phyloP scores from a whole-genome alignment of 2,113 vertebrate genomes.

The Chaetodon auriga region DNA sequence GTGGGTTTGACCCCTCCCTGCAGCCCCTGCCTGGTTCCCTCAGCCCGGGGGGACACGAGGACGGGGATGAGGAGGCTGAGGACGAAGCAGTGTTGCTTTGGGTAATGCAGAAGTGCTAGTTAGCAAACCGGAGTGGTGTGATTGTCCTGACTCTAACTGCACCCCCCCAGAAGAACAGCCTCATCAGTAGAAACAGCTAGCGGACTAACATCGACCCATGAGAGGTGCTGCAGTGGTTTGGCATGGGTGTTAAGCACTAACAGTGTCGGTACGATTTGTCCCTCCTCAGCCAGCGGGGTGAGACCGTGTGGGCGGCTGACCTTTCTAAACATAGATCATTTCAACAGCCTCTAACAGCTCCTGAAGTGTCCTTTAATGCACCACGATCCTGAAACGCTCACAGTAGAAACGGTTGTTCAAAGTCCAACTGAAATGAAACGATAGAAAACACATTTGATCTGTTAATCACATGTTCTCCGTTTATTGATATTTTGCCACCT shows the following conservation, averaged over 20 bases:
- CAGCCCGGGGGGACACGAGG: conserved; percentile 50
- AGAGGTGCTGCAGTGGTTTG: neutral
- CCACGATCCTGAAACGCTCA: conserved; percentile 18
- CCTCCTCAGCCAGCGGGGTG: conserved; percentile 26
- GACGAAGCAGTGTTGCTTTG: conserved; percentile 82
- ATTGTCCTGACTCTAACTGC: conserved; percentile 54
- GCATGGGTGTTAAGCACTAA: conserved; percentile 62
- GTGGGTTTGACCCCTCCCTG: conserved; percentile 42
- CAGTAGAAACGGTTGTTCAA: neutral
- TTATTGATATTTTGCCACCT: too few relatives aligned
- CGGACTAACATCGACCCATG: conserved; percentile 34
- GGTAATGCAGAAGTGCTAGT: conserved; percentile 76
- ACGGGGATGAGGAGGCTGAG: conserved; percentile 74
- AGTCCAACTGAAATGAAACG: conserved; percentile 29
- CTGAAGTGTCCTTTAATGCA: conserved; percentile 28
- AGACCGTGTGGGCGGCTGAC: conserved; percentile 28
- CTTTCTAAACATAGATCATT: conserved; percentile 61
- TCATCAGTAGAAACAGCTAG: neutral
- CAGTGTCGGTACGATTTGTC: conserved; percentile 13
- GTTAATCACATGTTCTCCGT: neutral
- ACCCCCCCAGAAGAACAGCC: neutral
- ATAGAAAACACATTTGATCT: neutral
- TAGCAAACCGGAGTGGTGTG: conserved; percentile 60
- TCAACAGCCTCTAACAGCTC: conserved; percentile 48
- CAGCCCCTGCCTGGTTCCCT: conserved; percentile 46